Evolutionary conservation across 2,888 invertebrate species (phyloP).

Genomic region (Acrobasis suavella): DNA sequence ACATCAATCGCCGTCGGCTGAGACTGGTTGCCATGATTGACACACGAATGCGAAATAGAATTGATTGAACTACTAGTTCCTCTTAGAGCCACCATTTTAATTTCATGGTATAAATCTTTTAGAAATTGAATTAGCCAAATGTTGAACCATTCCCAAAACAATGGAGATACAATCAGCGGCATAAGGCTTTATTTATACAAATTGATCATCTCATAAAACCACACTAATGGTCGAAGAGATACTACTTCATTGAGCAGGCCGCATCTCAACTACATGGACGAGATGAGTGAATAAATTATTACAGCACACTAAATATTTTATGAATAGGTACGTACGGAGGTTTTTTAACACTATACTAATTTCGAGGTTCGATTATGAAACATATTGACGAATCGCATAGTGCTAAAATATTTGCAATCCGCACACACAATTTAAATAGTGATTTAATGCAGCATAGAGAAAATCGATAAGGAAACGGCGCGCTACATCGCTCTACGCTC

Average conservation of each 20-base stretch:
- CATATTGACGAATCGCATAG: constrained; percentile 53
- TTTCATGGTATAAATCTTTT: constrained; percentile 76
- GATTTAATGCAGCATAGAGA: constrained; percentile 79
- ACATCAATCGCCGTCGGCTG: constrained; percentile 60
- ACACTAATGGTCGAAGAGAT: constrained; percentile 26
- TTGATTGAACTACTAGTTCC: constrained; percentile 63
- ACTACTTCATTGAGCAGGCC: constrained; percentile 21
- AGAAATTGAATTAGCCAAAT: constrained; percentile 74
- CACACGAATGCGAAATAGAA: constrained; percentile 59
- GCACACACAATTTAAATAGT: constrained; percentile 71
- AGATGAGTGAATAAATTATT: constrained; percentile 20
- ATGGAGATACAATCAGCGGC: constrained; percentile 69
- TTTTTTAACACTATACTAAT: constrained; percentile 39
- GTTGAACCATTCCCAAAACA: constrained; percentile 79
- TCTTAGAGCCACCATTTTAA: constrained; percentile 76
- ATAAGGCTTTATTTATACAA: constrained; percentile 44
- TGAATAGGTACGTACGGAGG: constrained; percentile 34
- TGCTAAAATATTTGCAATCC: constrained; percentile 62
- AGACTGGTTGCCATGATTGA: constrained; percentile 59
- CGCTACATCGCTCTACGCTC: constrained; percentile 63
- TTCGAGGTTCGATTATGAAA: constrained; percentile 44
- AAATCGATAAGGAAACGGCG: constrained; percentile 79
- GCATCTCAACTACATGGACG: constrained; percentile 24
- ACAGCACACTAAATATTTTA: constrained; percentile 27
- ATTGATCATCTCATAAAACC: constrained; percentile 39